Base-by-base conservation (phyloP, 2,888 invertebrate species). In the Blera fallax region DNA sequence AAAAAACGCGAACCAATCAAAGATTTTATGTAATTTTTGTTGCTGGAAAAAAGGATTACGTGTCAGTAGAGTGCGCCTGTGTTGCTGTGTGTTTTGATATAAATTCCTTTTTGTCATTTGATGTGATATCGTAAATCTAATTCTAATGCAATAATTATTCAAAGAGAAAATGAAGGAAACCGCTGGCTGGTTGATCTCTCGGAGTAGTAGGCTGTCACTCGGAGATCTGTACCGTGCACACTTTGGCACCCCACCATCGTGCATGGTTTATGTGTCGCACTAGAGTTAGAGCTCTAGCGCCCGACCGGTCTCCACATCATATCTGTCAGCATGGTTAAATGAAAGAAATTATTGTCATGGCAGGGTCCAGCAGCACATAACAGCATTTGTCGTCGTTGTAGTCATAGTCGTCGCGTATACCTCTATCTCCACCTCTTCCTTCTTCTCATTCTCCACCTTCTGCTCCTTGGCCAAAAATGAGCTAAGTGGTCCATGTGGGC, bases 241-340 rank as follows among this genome's bases (percentile, higher is more conserved):
- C 21, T 54, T 56, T 29, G 54, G 78, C 54, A 70, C 32, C 60
- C 27, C 52, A 40, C 40, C 40, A 40, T 6, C 32, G 32, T 10
- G 6, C 69, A 74, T 70, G 70, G 70, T 72, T 82, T 77, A 82
- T 77, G 58, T 65, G 64, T 40, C 21, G 65, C 82, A 50, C 40
- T 73, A 65, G 62, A 73, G 52, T 34, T 58, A 48, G 76, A 37
- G 45, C 40, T 24, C 43, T 34, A 43, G 37, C 50, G 29, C 58
- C 70, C 64, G 81, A 81, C 85, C 81, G 76, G 85, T 85, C 76
- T 45, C 60, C 67, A 81, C 74, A 72, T 85, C 85, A 85, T 85
- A 81, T 85, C 81, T 85, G 85, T 81, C 85, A 81, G 81, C 85
- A 85, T 77, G 72, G 70, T 72, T 85, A 77, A 85, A 85, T 85